phyloP scores from a whole-genome alignment of 2,797 vertebrate species.

The Huso huso region DNA sequence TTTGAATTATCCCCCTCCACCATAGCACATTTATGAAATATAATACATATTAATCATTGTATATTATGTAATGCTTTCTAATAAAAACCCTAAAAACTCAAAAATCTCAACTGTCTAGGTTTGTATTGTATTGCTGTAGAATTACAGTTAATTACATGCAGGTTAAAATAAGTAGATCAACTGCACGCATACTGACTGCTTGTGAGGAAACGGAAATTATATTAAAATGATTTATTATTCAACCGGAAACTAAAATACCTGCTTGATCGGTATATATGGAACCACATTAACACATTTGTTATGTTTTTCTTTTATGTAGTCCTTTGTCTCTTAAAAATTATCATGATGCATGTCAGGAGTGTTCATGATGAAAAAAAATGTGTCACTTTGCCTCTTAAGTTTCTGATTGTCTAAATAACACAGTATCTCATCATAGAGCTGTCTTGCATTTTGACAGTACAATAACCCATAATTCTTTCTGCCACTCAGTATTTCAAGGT shows the following conservation, averaged over 20 bases:
- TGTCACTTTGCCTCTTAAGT: constrained; percentile 96
- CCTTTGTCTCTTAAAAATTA: constrained; percentile 81
- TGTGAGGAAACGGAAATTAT: too few species aligned
- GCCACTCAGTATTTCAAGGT: constrained; percentile 94
- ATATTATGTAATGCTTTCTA: too few species aligned
- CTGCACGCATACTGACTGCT: too few species aligned
- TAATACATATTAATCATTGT: too few species aligned
- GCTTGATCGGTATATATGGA: neutral
- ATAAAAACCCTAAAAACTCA: too few species aligned
- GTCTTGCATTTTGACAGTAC: constrained; percentile 97
- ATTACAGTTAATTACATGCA: too few species aligned
- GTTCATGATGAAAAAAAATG: constrained; percentile 68
- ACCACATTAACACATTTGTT: neutral
- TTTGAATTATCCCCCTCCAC: too few species aligned
- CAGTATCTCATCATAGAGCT: constrained; percentile 96
- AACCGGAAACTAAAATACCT: neutral
- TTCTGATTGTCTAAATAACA: constrained; percentile 99
- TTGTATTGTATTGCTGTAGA: too few species aligned
- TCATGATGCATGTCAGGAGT: constrained; percentile 79
- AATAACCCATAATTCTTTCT: constrained; percentile 99
- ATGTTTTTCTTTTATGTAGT: constrained; percentile 50
- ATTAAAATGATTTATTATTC: neutral
- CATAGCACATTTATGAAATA: too few species aligned
- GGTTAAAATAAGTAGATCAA: too few species aligned
- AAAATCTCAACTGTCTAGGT: too few species aligned